phyloP scores from a whole-genome alignment of 2,113 vertebrate species.

The Scolopax mira region DNA sequence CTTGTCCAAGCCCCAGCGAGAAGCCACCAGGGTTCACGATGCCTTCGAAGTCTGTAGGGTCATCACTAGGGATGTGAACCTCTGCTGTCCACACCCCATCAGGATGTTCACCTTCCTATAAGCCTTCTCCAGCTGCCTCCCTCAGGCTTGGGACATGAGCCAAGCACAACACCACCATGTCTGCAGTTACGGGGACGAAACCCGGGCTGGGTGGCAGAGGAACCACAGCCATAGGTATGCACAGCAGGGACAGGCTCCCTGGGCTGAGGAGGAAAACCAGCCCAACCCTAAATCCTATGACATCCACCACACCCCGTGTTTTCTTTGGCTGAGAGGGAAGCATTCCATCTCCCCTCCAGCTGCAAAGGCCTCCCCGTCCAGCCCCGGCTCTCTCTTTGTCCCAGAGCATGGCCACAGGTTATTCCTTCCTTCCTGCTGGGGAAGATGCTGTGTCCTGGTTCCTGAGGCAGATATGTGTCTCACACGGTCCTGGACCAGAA shows the following conservation, averaged over 20 bases:
- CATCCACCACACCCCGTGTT: neutral
- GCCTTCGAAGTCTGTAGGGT: neutral
- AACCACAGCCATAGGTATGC: neutral
- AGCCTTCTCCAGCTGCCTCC: neutral
- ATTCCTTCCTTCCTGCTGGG: neutral
- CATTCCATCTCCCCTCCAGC: neutral
- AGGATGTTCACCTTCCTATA: neutral
- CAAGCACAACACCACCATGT: fast-evolving
- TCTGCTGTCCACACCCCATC: neutral
- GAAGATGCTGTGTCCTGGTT: neutral
- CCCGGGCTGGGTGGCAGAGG: fast-evolving
- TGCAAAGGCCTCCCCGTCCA: fast-evolving
- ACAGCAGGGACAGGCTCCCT: neutral
- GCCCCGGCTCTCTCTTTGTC: fast-evolving
- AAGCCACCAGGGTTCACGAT: neutral
- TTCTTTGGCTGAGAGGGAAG: neutral
- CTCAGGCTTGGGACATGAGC: neutral
- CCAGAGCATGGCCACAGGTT: neutral
- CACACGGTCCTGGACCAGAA: neutral
- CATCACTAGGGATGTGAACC: neutral
- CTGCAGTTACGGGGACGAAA: fast-evolving
- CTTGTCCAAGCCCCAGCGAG: neutral
- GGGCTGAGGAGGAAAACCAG: neutral
- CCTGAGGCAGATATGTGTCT: too few relatives aligned
- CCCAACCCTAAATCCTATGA: neutral